phyloP scores from a whole-genome alignment of 2,113 vertebrate genomes.

The Plecotus auritus region DNA sequence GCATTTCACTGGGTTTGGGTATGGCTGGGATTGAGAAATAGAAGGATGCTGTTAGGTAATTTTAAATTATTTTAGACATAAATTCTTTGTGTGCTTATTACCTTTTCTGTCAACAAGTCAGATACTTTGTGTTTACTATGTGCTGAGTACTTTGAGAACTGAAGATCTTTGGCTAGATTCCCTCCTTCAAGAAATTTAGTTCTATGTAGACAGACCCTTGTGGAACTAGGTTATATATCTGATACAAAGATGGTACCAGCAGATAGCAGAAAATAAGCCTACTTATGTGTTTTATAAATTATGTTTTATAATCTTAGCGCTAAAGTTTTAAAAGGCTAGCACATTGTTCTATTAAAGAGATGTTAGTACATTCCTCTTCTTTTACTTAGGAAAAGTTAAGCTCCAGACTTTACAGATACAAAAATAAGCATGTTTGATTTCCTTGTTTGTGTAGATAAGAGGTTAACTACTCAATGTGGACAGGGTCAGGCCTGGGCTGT shows the following conservation, averaged over 20 bases:
- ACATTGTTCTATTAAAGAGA: not conserved
- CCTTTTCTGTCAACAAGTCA: not conserved
- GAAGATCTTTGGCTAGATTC: not conserved
- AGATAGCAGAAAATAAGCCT: not conserved
- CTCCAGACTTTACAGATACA: not conserved
- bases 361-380: not conserved
- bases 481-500: not conserved
- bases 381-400: conserved; percentile 24
- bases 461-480: not conserved
- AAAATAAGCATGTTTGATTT: not conserved
- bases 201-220: not conserved
- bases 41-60: not conserved
- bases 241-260: not conserved
- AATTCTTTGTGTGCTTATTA: not conserved
- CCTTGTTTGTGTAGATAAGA: not conserved
- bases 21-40: not conserved
- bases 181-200: not conserved
- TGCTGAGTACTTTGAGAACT: conserved; percentile 15
- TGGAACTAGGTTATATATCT: not conserved
- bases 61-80: conserved; percentile 21
- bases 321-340: not conserved
- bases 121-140: not conserved
- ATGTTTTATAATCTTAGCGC: not conserved
- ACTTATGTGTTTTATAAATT: not conserved
- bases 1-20: not conserved